Percentiles rank a stretch among this genome's conserved stretches.
These are phyloP conservation scores for Stegostoma tigrinum DNA, from an alignment of 2,113 vertebrate species.

Conservation along the genomic window DNA sequence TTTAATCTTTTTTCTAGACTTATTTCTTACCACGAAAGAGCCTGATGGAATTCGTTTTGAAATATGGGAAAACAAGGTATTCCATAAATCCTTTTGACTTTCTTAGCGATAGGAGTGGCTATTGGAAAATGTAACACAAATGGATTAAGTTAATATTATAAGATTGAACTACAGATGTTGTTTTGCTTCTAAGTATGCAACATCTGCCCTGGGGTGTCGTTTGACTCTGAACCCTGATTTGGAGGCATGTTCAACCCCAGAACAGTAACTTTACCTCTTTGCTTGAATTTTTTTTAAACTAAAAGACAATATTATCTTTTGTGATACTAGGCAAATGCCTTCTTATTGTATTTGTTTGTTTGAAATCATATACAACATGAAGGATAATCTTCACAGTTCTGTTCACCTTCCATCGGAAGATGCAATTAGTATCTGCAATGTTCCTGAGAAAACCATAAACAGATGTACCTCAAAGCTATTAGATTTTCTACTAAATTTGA, in stretches of 20 bases:
- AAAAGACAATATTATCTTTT: background rate
- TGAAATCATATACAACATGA: background rate
- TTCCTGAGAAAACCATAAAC: background rate
- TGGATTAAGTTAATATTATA: background rate
- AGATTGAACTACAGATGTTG: background rate
- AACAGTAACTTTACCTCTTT: background rate
- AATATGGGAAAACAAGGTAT: slow-evolving; percentile 34
- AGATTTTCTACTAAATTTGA: background rate
- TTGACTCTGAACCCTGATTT: background rate
- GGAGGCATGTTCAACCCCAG: background rate
- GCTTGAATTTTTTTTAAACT: background rate
- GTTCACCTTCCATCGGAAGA: background rate
- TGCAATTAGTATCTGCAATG: background rate
- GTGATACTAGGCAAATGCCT: background rate
- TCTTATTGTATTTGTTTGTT: background rate
- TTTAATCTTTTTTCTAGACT: slow-evolving; percentile 34
- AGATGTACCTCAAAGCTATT: background rate
- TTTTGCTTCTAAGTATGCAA: background rate
- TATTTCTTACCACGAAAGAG: slow-evolving; percentile 29
- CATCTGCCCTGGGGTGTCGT: background rate
- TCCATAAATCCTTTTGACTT: background rate
- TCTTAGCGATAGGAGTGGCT: background rate
- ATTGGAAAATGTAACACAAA: background rate
- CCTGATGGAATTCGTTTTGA: background rate
- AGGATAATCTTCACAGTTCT: background rate